These are phyloP conservation scores for Montipora cactus DNA, from an alignment of 64 coral and sea anemone species.

Conservation along the genomic window DNA sequence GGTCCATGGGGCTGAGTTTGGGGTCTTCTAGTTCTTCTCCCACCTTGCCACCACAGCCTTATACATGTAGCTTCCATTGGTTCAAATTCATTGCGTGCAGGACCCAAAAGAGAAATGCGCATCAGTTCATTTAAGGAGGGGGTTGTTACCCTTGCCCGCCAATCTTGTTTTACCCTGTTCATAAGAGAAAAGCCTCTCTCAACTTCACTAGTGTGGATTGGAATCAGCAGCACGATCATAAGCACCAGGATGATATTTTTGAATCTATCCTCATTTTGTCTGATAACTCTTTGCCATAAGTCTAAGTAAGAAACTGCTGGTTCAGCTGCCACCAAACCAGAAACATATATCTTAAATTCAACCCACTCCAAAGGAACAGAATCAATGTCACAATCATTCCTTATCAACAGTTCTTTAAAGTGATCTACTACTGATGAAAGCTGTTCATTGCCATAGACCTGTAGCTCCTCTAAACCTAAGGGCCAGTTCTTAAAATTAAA, in stretches of 20 bases:
- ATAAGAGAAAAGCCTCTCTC: neutral
- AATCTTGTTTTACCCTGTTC: constrained; percentile 4
- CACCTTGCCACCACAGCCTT: constrained; percentile 2
- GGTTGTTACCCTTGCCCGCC: neutral
- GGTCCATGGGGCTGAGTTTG: neutral
- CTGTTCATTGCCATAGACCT: constrained; percentile 3
- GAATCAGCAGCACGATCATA: constrained; percentile 3
- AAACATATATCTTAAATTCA: neutral
- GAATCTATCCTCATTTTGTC: constrained; percentile 1
- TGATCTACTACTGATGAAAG: neutral
- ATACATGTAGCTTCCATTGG: neutral
- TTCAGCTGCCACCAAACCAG: neutral
- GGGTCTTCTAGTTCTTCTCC: neutral
- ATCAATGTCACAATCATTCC: neutral
- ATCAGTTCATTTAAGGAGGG: neutral
- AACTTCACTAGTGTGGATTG: constrained; percentile 4
- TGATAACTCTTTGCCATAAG: neutral
- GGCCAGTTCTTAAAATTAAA: constrained; percentile 1
- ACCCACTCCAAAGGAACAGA: neutral
- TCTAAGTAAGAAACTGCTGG: constrained; percentile 4
- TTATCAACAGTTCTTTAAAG: neutral
- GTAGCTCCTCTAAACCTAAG: neutral
- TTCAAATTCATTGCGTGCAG: neutral
- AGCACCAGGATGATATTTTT: neutral
- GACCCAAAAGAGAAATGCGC: neutral